These are phyloP conservation scores for Oppia nitens DNA, from an alignment of 1,140 invertebrate species.

Conservation along the genomic window DNA sequence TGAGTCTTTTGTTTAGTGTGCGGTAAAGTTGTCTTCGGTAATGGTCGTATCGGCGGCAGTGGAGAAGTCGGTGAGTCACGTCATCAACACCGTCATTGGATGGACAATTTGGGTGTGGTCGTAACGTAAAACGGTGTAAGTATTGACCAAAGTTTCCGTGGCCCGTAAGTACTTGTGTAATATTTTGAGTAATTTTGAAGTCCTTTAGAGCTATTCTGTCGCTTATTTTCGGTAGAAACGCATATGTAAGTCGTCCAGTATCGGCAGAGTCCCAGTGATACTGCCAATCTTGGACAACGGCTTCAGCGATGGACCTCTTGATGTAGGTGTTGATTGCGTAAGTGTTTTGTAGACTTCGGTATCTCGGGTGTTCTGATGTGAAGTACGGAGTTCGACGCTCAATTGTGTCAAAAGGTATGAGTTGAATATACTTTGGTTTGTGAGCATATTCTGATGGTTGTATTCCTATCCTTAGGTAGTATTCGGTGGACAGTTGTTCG, in stretches of 20 bases:
- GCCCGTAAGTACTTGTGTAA: background rate
- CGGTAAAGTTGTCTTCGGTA: too few species aligned
- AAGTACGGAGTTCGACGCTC: background rate
- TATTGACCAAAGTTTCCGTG: background rate
- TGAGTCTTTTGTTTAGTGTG: too few species aligned
- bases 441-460: background rate
- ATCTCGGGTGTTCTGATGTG: background rate
- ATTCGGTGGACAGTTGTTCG: background rate
- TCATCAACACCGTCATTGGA: background rate
- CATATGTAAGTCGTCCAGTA: background rate
- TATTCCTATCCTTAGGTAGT: background rate
- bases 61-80: background rate
- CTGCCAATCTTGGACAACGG: background rate
- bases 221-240: background rate
- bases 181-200: background rate
- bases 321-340: background rate
- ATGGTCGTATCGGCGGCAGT: background rate
- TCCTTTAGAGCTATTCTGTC: background rate
- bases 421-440: background rate
- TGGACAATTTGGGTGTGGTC: background rate
- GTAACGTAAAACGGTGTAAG: background rate
- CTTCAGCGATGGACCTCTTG: background rate
- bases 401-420: background rate
- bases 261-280: background rate
- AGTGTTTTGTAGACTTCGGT: background rate